Base-by-base conservation (phyloP, 2,888 invertebrate genomes). In the Melinaea menophilus region DNA sequence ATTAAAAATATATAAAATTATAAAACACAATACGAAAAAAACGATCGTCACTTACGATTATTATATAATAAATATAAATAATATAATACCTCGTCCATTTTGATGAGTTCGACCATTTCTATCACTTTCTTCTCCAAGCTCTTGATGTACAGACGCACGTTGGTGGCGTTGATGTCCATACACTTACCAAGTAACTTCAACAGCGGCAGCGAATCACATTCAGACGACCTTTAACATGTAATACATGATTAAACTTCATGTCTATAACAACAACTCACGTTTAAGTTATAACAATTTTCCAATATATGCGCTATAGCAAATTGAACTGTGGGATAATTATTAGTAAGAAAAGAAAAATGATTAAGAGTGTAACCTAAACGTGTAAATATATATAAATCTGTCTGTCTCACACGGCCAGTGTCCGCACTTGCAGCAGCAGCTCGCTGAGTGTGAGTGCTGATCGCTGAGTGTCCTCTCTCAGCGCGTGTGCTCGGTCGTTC, bases 71-170 rank as follows among this genome's bases (percentile, higher is more conserved):
- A 22, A 22, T 22, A 22, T 22, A 22, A 22, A 22, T 22, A 22
- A 22, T 22, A 22, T 22, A 22, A 22, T 59, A 88, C 90, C 81
- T 90, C 90, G 55, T 90, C 92, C 59, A 92, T 85, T 70, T 90
- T 91, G 58, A 95, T 91, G 68, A 86, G 68, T 4, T 90, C 89
- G 2, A 86, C 85, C 47, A 94, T 91, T 72, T 95, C 94, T 45
- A 92, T 91, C 13, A 95, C 93, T 63, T 94, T 93, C 77, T 94
- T 94, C 77, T 97, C 97, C 69, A 98, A 92, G 54, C 96, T 94
- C 70, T 95, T 95, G 74, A 97, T 92, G 79, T 95, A 96, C 12
- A 97, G 92, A 64, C 95, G 92, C 0, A 95, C 95, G 85, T 97
- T 98, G 73, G 94, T 93, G 59, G 92, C 91, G 62, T 94, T 94